A percentile compares a stretch with the other conserved stretches of the same genome.
phyloP scores from a whole-genome alignment of 2,113 vertebrate species.

The Greenwoodochromis staneri region DNA sequence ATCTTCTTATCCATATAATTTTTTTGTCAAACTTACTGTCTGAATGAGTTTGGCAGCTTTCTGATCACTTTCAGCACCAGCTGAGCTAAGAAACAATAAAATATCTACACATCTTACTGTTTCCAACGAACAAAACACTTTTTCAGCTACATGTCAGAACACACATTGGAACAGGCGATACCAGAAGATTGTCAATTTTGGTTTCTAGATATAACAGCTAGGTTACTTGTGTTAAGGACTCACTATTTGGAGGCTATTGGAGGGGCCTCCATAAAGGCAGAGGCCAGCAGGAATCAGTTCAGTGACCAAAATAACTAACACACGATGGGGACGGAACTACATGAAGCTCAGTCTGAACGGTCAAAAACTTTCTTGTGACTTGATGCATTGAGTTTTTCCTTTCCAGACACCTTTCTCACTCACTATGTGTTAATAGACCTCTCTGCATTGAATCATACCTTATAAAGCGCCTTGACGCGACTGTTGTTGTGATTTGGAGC shows the following conservation, averaged over 20 bases:
- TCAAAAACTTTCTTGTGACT: not conserved
- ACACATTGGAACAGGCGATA: not conserved
- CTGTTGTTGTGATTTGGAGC: not conserved
- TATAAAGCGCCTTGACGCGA: not conserved
- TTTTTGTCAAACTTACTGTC: not conserved
- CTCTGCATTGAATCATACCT: not conserved
- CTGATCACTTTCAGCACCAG: not conserved
- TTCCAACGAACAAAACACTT: not conserved
- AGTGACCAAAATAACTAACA: not conserved
- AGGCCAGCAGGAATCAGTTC: not conserved
- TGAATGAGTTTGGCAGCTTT: not conserved
- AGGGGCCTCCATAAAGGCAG: not conserved
- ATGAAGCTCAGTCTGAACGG: not conserved
- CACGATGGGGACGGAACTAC: not conserved
- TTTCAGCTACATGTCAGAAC: not conserved
- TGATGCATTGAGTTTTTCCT: not conserved
- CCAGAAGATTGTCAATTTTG: not conserved
- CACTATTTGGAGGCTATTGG: not conserved
- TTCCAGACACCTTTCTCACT: not conserved
- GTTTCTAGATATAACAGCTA: not conserved
- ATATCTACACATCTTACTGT: not conserved
- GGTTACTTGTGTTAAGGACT: not conserved
- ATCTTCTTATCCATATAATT: not conserved
- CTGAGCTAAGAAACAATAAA: not conserved
- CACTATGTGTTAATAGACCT: not conserved